Evolutionary conservation across 2,113 vertebrate species (phyloP).

Genomic region (Tenebrosternarchus preto): DNA sequence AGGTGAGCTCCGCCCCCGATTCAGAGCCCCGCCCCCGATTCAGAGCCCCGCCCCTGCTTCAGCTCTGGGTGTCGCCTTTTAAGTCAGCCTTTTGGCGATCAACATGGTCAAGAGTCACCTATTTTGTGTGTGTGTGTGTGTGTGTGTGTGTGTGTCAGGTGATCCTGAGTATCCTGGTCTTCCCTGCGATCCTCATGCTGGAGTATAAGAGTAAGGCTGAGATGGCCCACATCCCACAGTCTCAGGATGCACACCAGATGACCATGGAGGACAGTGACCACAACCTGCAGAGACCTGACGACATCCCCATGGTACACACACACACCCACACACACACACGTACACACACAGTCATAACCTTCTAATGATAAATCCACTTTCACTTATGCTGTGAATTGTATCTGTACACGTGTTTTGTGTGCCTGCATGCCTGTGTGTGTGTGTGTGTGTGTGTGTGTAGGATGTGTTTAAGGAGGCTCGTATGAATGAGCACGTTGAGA

Average conservation of each 20-base stretch:
- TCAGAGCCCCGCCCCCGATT: neutral
- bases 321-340: neutral
- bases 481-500: slow-evolving; percentile 76
- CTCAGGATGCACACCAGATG: slow-evolving; percentile 97
- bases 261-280: slow-evolving; percentile 98
- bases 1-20: slow-evolving; percentile 84
- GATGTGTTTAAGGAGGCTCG: slow-evolving; percentile 93
- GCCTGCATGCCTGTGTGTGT: neutral
- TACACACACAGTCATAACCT: neutral
- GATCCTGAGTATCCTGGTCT: slow-evolving; percentile 94
- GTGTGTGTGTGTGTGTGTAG: slow-evolving; percentile 70
- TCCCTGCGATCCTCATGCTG: slow-evolving; percentile 92
- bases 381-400: too few relatives aligned
- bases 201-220: slow-evolving; percentile 99
- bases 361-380: too few relatives aligned
- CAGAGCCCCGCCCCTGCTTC: neutral
- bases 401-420: neutral
- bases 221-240: slow-evolving; percentile 99
- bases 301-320: slow-evolving; percentile 86
- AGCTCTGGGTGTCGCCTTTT: neutral
- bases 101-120: too few relatives aligned
- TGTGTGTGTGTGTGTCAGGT: slow-evolving; percentile 75
- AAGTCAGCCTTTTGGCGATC: neutral
- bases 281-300: slow-evolving; percentile 89
- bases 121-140: too few relatives aligned